A percentile compares a stretch with the other conserved stretches of the same genome.
Conservation (phyloP, 2,888 invertebrate genomes). For the Drosophila sordidapex region DNA sequence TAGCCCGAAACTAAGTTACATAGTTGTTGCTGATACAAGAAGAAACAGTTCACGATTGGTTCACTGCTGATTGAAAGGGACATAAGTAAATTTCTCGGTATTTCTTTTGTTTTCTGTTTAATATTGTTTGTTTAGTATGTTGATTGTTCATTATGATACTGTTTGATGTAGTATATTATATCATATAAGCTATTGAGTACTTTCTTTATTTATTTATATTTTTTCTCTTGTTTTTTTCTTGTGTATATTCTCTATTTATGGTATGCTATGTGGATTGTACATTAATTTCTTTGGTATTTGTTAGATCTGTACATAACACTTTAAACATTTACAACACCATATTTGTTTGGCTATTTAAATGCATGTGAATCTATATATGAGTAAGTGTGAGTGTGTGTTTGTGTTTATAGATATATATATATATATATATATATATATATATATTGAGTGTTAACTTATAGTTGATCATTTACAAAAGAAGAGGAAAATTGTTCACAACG, state of each 20-base stretch:
- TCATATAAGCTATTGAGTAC: conserved; percentile 34
- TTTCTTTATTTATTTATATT: conserved; percentile 3
- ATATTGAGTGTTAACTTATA: conserved; percentile 26
- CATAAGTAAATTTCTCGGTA: conserved; percentile 36
- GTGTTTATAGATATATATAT: conserved; percentile 7
- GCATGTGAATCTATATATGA: conserved; percentile 46
- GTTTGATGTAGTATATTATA: conserved; percentile 27
- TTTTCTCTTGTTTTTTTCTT: not conserved
- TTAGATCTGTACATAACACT: conserved; percentile 63
- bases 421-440: conserved; percentile 17
- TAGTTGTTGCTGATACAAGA: conserved; percentile 25
- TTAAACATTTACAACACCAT: conserved; percentile 70
- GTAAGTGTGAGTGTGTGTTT: conserved; percentile 22
- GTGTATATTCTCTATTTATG: conserved; percentile 19
- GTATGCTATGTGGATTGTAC: conserved; percentile 46
- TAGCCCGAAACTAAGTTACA: conserved; percentile 26
- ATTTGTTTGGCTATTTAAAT: conserved; percentile 56
- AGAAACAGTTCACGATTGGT: not conserved
- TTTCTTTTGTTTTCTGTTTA: conserved; percentile 17
- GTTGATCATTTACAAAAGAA: conserved; percentile 41
- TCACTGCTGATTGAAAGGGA: conserved; percentile 25
- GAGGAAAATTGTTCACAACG: conserved; percentile 55
- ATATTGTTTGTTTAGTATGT: conserved; percentile 16
- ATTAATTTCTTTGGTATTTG: conserved; percentile 50
- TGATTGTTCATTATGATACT: conserved; percentile 30